Conservation (phyloP, 2,888 invertebrate genomes). For the Eremobia ochroleuca region DNA sequence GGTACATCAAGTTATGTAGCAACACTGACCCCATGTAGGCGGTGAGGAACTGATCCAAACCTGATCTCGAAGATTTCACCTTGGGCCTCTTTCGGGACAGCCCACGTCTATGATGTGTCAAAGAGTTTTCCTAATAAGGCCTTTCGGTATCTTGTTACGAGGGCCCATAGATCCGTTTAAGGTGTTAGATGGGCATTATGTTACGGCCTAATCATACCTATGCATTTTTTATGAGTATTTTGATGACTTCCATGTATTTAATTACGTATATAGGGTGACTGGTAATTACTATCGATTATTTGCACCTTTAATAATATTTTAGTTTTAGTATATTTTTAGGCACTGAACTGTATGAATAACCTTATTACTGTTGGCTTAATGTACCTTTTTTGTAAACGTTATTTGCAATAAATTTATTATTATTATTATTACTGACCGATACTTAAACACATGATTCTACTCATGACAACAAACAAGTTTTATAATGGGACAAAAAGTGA, state of each 20-base stretch:
- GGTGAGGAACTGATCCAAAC: conserved; percentile 54
- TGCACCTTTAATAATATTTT: no score
- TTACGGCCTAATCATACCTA: conserved; percentile 1
- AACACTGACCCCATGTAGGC: conserved; percentile 58
- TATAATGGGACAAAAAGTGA: no score
- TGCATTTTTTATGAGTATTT: background rate
- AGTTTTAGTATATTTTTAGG: no score
- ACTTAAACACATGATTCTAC: no score
- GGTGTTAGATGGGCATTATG: conserved; percentile 8
- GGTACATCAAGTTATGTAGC: conserved; percentile 29
- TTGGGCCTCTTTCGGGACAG: conserved; percentile 48
- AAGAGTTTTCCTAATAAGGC: conserved; percentile 46
- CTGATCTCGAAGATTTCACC: conserved; percentile 63
- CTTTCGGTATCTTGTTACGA: conserved; percentile 33
- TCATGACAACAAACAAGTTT: no score
- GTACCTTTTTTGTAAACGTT: no score
- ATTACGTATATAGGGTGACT: no score
- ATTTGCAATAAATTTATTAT: no score
- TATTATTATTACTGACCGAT: no score
- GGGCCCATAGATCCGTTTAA: background rate
- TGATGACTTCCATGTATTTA: background rate
- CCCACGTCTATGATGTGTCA: conserved; percentile 59
- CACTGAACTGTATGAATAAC: no score
- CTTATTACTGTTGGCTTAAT: no score
- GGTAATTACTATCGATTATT: no score